Percentiles rank a stretch among this genome's conserved stretches.
Conservation (phyloP, 1,140 invertebrate genomes). For the Drosophila aff. region DNA sequence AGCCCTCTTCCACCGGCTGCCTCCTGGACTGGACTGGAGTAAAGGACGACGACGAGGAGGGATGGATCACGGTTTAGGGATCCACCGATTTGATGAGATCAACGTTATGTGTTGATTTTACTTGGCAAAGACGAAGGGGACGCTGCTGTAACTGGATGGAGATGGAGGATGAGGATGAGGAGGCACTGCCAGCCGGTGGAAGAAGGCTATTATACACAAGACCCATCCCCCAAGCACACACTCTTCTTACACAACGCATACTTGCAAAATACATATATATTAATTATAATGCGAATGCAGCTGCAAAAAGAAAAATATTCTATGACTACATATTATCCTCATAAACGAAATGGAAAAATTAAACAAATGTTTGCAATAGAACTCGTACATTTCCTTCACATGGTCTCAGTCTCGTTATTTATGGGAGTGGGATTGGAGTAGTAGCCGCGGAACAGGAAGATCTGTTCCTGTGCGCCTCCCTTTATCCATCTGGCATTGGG, state of each 20-base stretch:
- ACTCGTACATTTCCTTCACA: constrained; percentile 62
- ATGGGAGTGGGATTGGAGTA: neutral
- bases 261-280: constrained; percentile 48
- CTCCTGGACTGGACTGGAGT: neutral
- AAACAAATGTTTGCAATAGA: constrained; percentile 81
- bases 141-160: constrained; percentile 3
- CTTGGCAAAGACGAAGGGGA: constrained; percentile 26
- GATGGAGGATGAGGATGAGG: neutral
- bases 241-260: constrained; percentile 26
- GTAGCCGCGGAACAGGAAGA: neutral
- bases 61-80: constrained; percentile 11
- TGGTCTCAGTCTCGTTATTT: constrained; percentile 13
- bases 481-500: too few relatives aligned
- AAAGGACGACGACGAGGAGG: neutral
- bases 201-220: constrained; percentile 27
- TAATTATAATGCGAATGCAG: constrained; percentile 50
- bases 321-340: constrained; percentile 70
- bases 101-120: constrained; percentile 29
- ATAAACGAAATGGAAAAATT: constrained; percentile 71
- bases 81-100: constrained; percentile 28
- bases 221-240: constrained; percentile 14
- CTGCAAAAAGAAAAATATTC: constrained; percentile 50
- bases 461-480: too few relatives aligned
- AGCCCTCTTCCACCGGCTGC: constrained; percentile 27
- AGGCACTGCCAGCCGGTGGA: constrained; percentile 18